Conservation (phyloP, 2,797 vertebrate genomes). For the Prionace glauca region DNA sequence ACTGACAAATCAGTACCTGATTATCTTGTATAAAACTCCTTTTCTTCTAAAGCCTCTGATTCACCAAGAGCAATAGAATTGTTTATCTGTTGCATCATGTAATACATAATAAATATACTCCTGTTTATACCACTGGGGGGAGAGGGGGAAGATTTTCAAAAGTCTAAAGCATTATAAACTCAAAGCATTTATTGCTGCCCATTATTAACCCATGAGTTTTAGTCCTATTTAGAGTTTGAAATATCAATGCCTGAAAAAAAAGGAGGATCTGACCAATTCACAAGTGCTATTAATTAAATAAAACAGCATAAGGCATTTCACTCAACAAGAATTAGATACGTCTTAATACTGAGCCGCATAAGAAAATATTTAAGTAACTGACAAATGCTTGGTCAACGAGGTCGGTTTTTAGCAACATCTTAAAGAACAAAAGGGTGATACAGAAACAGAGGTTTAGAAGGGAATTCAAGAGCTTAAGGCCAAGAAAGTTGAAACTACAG, state of each 20-base stretch:
- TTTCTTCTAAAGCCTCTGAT: background rate
- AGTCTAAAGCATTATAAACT: background rate
- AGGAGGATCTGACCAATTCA: background rate
- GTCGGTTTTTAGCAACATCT: background rate
- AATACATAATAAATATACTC: background rate
- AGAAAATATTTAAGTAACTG: background rate
- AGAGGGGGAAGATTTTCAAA: background rate
- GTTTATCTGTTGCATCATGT: background rate
- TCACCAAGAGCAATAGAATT: background rate
- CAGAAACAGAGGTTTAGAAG: background rate
- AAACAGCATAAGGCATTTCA: background rate
- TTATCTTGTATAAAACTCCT: background rate
- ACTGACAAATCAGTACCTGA: background rate
- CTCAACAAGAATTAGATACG: background rate
- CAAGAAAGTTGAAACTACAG: background rate
- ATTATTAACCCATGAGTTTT: background rate
- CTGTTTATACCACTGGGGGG: background rate
- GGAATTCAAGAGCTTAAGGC: background rate
- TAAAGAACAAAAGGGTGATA: background rate
- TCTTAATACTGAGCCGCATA: background rate
- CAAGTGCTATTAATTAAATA: background rate
- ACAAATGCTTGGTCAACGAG: background rate
- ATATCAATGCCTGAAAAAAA: background rate
- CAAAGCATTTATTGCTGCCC: background rate
- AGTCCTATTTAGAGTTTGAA: background rate